Evolutionary conservation across 2,113 vertebrate genomes (phyloP).

Genomic region (Daboia siamensis): DNA sequence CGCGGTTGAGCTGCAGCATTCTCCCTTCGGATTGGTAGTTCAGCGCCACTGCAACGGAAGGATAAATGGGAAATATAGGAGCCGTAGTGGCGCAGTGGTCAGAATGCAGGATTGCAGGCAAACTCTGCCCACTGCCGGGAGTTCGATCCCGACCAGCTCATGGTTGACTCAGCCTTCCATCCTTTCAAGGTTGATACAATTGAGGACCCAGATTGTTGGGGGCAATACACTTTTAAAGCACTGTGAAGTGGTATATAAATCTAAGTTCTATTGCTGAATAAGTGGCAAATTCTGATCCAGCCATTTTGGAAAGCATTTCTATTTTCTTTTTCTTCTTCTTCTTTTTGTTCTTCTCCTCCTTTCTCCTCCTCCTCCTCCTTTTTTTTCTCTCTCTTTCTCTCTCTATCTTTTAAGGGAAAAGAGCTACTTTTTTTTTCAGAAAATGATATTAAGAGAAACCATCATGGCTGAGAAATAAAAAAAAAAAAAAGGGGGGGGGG

Average conservation of each 20-base stretch:
- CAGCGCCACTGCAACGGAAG: conserved; percentile 78
- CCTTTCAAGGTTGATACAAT: background rate
- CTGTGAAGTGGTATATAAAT: background rate
- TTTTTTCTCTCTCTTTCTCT: too few relatives aligned
- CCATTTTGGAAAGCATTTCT: background rate
- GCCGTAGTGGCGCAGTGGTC: too few relatives aligned
- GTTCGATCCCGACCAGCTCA: background rate
- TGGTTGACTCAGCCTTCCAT: background rate
- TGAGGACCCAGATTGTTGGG: background rate
- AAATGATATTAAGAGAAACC: background rate
- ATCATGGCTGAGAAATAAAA: background rate
- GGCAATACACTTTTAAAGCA: background rate
- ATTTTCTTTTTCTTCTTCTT: too few relatives aligned
- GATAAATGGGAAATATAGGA: background rate
- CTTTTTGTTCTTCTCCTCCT: too few relatives aligned
- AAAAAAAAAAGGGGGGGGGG: background rate
- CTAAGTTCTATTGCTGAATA: background rate
- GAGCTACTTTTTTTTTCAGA: background rate
- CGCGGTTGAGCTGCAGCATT: conserved; percentile 92
- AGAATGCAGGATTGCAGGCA: background rate
- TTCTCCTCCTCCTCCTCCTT: too few relatives aligned
- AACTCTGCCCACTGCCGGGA: background rate
- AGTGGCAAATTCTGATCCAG: background rate
- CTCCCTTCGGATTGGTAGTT: conserved; percentile 98
- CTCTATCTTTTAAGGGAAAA: background rate